phyloP scores from a whole-genome alignment of 2,113 vertebrate genomes.

The Struthio camelus region DNA sequence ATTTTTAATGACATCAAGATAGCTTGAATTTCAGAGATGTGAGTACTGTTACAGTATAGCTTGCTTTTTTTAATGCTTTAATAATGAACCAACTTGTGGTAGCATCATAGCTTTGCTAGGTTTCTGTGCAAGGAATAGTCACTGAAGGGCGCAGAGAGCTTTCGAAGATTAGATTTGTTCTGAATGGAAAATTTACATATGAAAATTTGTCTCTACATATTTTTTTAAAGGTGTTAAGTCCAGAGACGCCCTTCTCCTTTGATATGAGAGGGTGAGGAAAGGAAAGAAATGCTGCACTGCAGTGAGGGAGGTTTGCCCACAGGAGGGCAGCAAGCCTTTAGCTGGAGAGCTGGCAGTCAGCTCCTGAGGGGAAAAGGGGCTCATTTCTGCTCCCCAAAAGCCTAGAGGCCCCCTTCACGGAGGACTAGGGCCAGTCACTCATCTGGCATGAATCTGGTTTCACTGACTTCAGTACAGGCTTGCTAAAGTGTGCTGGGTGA shows the following conservation, averaged over 20 bases:
- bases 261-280: neutral
- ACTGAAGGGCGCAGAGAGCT: neutral
- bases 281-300: neutral
- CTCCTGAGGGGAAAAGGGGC: accelerated
- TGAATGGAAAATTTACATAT: accelerated
- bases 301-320: neutral
- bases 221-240: accelerated
- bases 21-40: neutral
- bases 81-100: neutral
- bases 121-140: accelerated
- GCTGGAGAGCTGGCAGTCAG: neutral
- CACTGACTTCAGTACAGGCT: neutral
- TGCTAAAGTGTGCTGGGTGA: neutral
- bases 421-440: neutral
- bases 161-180: accelerated
- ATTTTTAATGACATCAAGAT: neutral
- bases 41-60: neutral
- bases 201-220: accelerated
- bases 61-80: neutral
- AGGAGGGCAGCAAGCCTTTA: conserved; percentile 48
- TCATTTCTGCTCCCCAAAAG: neutral
- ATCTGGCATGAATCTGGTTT: neutral
- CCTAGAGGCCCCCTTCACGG: neutral
- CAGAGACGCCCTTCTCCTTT: neutral
- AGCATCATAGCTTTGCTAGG: neutral